Conservation (phyloP, 2,888 invertebrate species). For the Saturnia japonica region DNA sequence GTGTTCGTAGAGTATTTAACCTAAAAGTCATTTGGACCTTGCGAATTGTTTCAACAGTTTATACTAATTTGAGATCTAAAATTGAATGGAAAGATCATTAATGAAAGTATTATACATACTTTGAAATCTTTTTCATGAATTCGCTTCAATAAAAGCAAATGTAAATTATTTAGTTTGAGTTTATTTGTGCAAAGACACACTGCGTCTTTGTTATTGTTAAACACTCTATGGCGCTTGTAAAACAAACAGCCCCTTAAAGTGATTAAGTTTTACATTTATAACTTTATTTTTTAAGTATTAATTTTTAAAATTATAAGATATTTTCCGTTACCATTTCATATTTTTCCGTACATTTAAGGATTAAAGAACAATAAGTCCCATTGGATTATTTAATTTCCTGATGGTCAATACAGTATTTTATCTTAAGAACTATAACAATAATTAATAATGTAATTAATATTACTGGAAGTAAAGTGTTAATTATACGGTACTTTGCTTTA, state of each 20-base stretch:
- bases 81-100: background rate
- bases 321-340: too few species aligned
- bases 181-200: background rate
- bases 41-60: constrained; percentile 30
- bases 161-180: background rate
- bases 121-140: background rate
- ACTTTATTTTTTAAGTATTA: too few species aligned
- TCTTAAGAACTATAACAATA: too few species aligned
- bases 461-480: too few species aligned
- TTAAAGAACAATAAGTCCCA: too few species aligned
- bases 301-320: too few species aligned
- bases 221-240: background rate
- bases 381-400: too few species aligned
- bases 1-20: constrained; percentile 26
- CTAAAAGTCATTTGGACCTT: constrained; percentile 29
- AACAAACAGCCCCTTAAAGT: background rate
- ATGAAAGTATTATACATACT: background rate
- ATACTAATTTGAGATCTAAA: constrained; percentile 27
- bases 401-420: too few species aligned
- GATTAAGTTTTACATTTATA: too few species aligned
- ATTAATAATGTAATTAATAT: too few species aligned
- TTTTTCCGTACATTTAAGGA: too few species aligned
- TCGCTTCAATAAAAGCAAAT: background rate
- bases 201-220: background rate
- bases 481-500: background rate